These are phyloP conservation scores for Misgurnus mizolepis DNA, from an alignment of 2,113 vertebrate species.

Conservation along the genomic window DNA sequence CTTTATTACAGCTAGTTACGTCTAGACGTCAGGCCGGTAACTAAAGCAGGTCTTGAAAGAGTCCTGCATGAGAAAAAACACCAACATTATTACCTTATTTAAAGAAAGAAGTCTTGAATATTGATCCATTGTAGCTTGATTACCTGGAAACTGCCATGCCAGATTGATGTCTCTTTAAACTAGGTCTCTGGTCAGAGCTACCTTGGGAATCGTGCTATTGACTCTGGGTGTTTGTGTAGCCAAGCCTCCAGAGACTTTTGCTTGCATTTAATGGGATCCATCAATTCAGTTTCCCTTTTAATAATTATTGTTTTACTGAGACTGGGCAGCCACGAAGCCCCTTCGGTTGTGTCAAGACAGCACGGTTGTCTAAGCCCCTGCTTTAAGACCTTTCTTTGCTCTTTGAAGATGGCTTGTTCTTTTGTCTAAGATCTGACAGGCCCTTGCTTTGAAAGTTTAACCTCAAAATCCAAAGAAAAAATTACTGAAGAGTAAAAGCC, in stretches of 20 bases:
- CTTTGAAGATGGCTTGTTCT: conserved; percentile 43
- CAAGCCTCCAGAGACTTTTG: conserved; percentile 72
- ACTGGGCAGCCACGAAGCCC: conserved; percentile 40
- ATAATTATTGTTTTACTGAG: conserved; percentile 75
- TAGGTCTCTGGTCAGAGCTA: conserved; percentile 74
- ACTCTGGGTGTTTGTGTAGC: conserved; percentile 74
- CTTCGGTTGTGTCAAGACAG: conserved; percentile 40
- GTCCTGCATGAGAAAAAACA: conserved; percentile 53
- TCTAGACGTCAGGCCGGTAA: not conserved
- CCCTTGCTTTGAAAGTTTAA: conserved; percentile 59
- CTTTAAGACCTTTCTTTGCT: conserved; percentile 39
- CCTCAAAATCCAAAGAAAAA: conserved; percentile 32
- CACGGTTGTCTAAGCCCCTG: conserved; percentile 34
- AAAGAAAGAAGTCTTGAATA: conserved; percentile 78
- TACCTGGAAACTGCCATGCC: conserved; percentile 84
- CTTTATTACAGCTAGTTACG: not conserved
- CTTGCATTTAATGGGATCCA: conserved; percentile 71
- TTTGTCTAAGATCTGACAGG: conserved; percentile 66
- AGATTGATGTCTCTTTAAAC: conserved; percentile 89
- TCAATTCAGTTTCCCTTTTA: conserved; percentile 71
- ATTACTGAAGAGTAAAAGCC: conserved; percentile 19
- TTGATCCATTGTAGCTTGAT: conserved; percentile 84
- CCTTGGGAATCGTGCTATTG: conserved; percentile 80
- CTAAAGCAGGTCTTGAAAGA: conserved; percentile 12
- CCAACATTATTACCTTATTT: conserved; percentile 78